phyloP scores from a whole-genome alignment of 2,113 vertebrate species.

The Cololabis saira region DNA sequence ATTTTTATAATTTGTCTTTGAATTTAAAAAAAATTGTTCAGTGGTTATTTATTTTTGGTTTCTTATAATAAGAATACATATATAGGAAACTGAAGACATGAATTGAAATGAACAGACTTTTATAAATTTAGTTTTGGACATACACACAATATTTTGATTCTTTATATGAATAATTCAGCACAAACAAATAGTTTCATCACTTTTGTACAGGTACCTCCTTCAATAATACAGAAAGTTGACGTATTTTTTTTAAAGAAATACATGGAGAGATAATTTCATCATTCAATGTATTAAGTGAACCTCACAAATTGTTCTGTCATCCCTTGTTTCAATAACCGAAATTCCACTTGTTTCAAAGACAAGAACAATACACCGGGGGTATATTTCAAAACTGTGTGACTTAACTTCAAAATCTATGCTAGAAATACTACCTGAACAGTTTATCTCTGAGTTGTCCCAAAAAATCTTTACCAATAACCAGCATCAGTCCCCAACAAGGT shows the following conservation, averaged over 20 bases:
- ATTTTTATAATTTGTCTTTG: too few relatives aligned
- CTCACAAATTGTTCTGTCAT: slow-evolving; percentile 1
- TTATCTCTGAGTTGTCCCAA: slow-evolving; percentile 44
- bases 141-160: too few relatives aligned
- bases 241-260: too few relatives aligned
- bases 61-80: too few relatives aligned
- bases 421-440: slow-evolving; percentile 54
- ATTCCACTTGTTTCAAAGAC: slow-evolving; percentile 9
- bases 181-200: too few relatives aligned
- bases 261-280: background rate
- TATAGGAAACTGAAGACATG: too few relatives aligned
- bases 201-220: too few relatives aligned
- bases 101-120: too few relatives aligned
- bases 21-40: too few relatives aligned
- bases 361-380: slow-evolving; percentile 31
- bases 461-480: slow-evolving; percentile 55
- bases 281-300: background rate
- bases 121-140: too few relatives aligned
- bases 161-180: too few relatives aligned
- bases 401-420: slow-evolving; percentile 30
- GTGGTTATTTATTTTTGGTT: too few relatives aligned
- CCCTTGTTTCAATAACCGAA: slow-evolving; percentile 5
- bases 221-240: background rate
- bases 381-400: slow-evolving; percentile 18
- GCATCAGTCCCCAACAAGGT: slow-evolving; percentile 47